These are phyloP conservation scores for Todus mexicanus DNA, from an alignment of 2,797 vertebrate genomes.

Conservation along the genomic window DNA sequence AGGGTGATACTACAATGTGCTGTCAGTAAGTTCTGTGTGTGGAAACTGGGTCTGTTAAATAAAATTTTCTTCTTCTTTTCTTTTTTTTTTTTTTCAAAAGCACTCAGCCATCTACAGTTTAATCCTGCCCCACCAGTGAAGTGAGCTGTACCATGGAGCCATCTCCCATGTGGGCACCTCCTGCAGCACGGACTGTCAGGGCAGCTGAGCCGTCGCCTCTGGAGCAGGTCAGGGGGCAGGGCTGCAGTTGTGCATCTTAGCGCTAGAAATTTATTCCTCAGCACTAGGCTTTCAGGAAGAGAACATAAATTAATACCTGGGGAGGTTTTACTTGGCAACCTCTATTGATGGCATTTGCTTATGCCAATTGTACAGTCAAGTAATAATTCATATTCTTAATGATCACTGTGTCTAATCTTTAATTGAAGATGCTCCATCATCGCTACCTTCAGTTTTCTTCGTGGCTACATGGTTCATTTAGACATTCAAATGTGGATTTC, in stretches of 20 bases:
- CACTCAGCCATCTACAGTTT: slow-evolving; percentile 3
- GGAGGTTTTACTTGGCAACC: background rate
- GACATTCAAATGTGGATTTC: background rate
- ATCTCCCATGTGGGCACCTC: slow-evolving; percentile 70
- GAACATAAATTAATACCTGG: background rate
- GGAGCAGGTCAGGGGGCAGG: slow-evolving; percentile 69
- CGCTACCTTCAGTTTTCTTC: background rate
- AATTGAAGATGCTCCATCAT: background rate
- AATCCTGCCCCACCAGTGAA: slow-evolving; percentile 71
- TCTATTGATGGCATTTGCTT: background rate
- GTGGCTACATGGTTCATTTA: background rate
- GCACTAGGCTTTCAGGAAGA: slow-evolving; percentile 77
- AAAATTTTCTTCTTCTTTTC: background rate
- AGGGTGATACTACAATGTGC: background rate
- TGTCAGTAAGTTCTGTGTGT: background rate
- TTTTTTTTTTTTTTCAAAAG: background rate
- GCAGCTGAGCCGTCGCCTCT: slow-evolving; percentile 66
- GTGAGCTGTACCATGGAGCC: slow-evolving; percentile 28
- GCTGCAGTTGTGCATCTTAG: slow-evolving; percentile 60
- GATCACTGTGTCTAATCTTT: background rate
- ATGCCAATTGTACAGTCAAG: background rate
- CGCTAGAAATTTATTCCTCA: slow-evolving; percentile 44
- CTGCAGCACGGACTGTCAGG: slow-evolving; percentile 34
- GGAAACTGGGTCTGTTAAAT: background rate
- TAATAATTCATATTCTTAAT: background rate